Conservation (phyloP, 2,797 vertebrate species). For the Malurus leucopterus region DNA sequence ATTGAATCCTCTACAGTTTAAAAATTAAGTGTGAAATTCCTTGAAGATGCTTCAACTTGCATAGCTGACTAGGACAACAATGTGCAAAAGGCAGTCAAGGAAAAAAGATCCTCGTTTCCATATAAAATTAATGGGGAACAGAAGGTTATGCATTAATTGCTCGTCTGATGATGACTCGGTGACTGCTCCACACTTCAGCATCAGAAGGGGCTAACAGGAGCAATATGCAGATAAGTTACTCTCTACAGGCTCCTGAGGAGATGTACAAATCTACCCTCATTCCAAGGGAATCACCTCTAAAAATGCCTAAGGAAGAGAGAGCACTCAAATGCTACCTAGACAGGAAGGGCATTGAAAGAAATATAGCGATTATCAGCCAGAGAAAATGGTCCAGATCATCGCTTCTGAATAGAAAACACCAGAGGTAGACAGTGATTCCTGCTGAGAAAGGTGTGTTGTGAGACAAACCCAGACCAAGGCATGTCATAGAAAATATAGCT, state of each 20-base stretch:
- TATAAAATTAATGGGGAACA: background rate
- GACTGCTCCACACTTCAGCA: background rate
- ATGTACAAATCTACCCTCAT: fast-evolving
- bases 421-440: background rate
- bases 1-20: background rate
- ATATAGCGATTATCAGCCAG: background rate
- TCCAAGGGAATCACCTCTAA: background rate
- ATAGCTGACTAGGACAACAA: background rate
- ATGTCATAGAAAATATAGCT: background rate
- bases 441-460: background rate
- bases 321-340: background rate
- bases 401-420: background rate
- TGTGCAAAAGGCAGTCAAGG: background rate
- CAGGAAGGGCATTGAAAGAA: background rate
- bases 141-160: background rate
- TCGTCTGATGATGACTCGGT: background rate
- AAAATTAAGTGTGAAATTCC: background rate
- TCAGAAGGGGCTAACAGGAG: background rate
- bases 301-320: background rate
- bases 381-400: background rate
- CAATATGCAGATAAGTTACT: background rate
- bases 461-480: background rate
- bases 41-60: background rate
- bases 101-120: background rate
- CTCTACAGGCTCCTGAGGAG: background rate